These are phyloP conservation scores for Diabrotica undecimpunctata DNA, from an alignment of 1,140 invertebrate species.

Conservation along the genomic window DNA sequence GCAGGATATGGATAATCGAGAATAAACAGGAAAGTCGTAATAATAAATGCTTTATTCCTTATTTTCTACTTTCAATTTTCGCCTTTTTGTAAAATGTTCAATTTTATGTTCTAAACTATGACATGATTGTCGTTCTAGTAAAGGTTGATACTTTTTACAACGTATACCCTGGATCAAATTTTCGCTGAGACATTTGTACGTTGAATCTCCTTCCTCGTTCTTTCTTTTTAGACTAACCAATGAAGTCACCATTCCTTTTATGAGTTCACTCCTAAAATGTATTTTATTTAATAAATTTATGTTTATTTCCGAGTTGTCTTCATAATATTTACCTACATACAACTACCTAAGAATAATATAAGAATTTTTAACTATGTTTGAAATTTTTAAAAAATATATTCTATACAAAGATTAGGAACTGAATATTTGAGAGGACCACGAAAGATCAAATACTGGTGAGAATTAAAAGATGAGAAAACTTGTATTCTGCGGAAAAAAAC, in stretches of 20 bases:
- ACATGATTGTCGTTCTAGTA: slow-evolving; percentile 70
- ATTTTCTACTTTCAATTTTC: slow-evolving; percentile 23
- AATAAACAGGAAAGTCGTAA: neutral
- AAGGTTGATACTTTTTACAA: slow-evolving; percentile 65
- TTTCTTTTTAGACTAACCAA: slow-evolving; percentile 43
- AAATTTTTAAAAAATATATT: too few species aligned
- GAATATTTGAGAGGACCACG: too few species aligned
- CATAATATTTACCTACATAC: too few species aligned
- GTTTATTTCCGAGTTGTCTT: neutral
- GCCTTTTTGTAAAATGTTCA: slow-evolving; percentile 37
- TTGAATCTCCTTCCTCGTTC: slow-evolving; percentile 29
- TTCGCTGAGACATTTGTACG: slow-evolving; percentile 51
- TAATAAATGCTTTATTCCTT: slow-evolving; percentile 4
- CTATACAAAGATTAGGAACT: too few species aligned
- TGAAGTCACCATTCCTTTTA: slow-evolving; percentile 57
- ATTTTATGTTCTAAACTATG: slow-evolving; percentile 46
- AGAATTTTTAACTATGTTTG: too few species aligned
- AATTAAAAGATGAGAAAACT: too few species aligned
- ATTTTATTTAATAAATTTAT: slow-evolving; percentile 23
- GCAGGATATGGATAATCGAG: neutral
- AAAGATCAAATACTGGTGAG: too few species aligned
- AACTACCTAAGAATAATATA: too few species aligned
- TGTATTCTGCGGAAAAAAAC: too few species aligned
- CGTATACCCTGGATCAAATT: slow-evolving; percentile 67
- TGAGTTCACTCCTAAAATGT: slow-evolving; percentile 48